These are phyloP conservation scores for Stenodera caucasica DNA, from an alignment of 2,888 invertebrate genomes.

Conservation along the genomic window DNA sequence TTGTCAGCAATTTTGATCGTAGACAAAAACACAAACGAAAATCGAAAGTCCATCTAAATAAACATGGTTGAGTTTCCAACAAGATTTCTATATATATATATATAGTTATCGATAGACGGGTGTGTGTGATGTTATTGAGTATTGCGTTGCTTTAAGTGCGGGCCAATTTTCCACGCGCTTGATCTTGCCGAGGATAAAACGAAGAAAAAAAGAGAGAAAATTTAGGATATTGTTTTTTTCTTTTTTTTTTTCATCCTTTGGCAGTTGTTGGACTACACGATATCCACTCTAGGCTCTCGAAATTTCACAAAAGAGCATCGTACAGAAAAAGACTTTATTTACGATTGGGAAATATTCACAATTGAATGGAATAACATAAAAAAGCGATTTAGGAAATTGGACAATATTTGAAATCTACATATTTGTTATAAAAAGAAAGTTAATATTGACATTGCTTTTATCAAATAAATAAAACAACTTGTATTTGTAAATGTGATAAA, in stretches of 20 bases:
- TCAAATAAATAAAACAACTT: no score
- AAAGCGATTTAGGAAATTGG: not conserved
- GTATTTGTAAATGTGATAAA: no score
- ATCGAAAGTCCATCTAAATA: conserved; percentile 25
- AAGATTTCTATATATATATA: conserved; percentile 35
- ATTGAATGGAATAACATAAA: not conserved
- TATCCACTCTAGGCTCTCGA: conserved; percentile 24
- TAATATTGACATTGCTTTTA: no score
- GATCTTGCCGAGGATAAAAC: conserved; percentile 44
- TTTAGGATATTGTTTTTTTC: conserved; percentile 20
- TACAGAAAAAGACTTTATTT: not conserved
- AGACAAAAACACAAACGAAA: not conserved
- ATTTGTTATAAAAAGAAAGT: not conserved
- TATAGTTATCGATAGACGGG: not conserved
- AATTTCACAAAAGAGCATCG: conserved; percentile 2
- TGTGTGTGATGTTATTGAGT: conserved; percentile 23
- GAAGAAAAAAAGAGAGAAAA: conserved; percentile 21
- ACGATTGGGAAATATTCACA: not conserved
- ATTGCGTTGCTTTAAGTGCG: conserved; percentile 43
- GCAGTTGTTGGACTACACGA: conserved; percentile 33
- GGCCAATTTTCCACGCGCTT: conserved; percentile 48
- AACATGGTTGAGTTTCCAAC: conserved; percentile 31
- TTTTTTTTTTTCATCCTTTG: conserved; percentile 16
- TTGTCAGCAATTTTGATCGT: conserved; percentile 15
- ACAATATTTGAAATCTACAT: not conserved